Evolutionary conservation across 92 coral and sea anemone genomes (phyloP), one percentile per base, ranked within the genome.

Genomic region (Epizoanthus stellaris): DNA sequence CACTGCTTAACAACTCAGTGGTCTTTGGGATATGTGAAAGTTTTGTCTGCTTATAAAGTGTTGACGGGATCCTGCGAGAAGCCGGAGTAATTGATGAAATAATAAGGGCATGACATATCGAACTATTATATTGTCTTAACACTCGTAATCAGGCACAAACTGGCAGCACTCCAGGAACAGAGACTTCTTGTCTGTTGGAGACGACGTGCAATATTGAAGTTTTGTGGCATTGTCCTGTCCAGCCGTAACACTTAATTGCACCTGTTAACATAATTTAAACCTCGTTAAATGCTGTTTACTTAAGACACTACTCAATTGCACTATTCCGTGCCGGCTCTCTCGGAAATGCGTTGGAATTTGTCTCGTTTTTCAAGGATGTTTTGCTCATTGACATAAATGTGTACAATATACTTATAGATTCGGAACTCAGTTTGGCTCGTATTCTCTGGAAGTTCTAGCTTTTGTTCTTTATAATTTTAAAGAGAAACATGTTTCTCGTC

Each of bases 141-240:
- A 68, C 73, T 68, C 73, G 9, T 36, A 14, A 38, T 47, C 76
- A 72, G 16, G 58, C 47, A 12, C n/a, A 15, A 63, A 62, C 71
- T 79, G 83, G 73, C 67, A n/a, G 45, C 14, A 36, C 47, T 56
- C 83, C 83, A 79, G 25, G 23, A 52, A 20, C 40, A n/a, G 10
- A 40, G 1, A 63, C 62, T 73, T 73, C 3, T 63, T 25, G 68
- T 63, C 68, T 19, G 40, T 39, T 52, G 39, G 14, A 73, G 80
- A 49, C 80, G 15, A 19, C 34, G 19, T 8, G 19, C 19, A 73
- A 73, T 52, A 73, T 73, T 23, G 45, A 16, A 16, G 19, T 30
- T 43, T 70, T 23, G 52, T 36, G 56, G 75, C 19, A 36, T 70
- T 39, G 47, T 23, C 69, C 70, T 10, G 70, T 67, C 15, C 14